phyloP scores from a whole-genome alignment of 2,888 invertebrate genomes.

The Trisateles emortualis region DNA sequence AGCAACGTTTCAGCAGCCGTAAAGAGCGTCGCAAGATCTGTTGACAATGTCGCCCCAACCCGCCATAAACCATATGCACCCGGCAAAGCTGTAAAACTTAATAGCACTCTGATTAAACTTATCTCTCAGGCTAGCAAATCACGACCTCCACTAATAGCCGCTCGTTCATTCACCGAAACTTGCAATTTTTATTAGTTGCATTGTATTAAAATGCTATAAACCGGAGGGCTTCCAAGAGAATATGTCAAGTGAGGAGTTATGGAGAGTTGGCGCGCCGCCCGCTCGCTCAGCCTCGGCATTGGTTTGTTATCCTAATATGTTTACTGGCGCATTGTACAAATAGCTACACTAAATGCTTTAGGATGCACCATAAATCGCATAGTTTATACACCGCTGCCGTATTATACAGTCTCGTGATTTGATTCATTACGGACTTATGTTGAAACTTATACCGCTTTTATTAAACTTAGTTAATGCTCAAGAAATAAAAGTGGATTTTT shows the following conservation, averaged over 20 bases:
- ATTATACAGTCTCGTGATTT: conserved; percentile 28
- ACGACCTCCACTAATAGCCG: conserved; percentile 73
- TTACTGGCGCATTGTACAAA: conserved; percentile 53
- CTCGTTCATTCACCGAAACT: conserved; percentile 57
- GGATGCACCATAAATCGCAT: conserved; percentile 35
- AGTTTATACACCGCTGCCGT: conserved; percentile 20
- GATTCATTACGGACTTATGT: conserved; percentile 30
- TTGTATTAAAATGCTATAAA: conserved; percentile 60
- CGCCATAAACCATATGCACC: conserved; percentile 86
- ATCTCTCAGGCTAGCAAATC: conserved; percentile 76
- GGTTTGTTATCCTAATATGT: conserved; percentile 63
- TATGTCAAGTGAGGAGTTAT: conserved; percentile 59
- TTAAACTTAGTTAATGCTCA: conserved; percentile 20
- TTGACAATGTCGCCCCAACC: conserved; percentile 85
- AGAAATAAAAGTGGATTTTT: conserved; percentile 23
- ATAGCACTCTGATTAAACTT: conserved; percentile 85
- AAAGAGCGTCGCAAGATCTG: conserved; percentile 86
- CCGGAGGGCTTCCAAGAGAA: conserved; percentile 46
- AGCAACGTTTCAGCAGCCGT: conserved; percentile 86
- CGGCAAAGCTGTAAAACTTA: conserved; percentile 82
- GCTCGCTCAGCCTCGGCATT: conserved; percentile 38
- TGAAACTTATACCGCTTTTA: conserved; percentile 11
- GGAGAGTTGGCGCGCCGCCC: conserved; percentile 64
- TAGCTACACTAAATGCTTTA: conserved; percentile 51
- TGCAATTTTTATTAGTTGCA: conserved; percentile 51